Base-by-base conservation (phyloP, 1,140 invertebrate genomes). In the Drosophila willistoni region DNA sequence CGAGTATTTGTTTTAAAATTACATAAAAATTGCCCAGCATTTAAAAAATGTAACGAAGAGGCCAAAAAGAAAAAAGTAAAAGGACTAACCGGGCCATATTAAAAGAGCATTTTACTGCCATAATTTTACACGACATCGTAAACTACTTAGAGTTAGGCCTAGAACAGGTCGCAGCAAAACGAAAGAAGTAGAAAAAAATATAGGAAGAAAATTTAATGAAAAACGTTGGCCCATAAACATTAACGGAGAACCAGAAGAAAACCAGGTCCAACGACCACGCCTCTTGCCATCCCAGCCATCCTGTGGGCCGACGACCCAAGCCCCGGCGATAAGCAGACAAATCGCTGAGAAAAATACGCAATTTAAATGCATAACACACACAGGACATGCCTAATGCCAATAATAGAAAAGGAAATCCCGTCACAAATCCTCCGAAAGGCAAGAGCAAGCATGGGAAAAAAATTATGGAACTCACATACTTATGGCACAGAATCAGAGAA, bases 351-450 rank as follows among this genome's bases (percentile, higher is more conserved):
- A 91, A 91, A 91, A 91, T 91, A 91, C 90, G 90, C 90, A 91
- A 91, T 91, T 91, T 91, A 91, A 91, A 91, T 91, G 90, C 90
- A 91, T 91, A 91, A 91, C 90, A 91, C 90, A 91, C 90, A 91
- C 79, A 91, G 90, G 90, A 91, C 90, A 91, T 91, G 90, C 87
- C 90, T 91, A 91, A 91, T 91, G 90, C 90, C 90, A 91, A 91
- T 91, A 91, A 91, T 91, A 91, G 90, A 91, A 91, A 91, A 91
- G 90, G 90, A 91, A 91, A 91, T 91, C 90, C 90, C 85, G 81
- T 89, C 90, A 91, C 89, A 91, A 91, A 91, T 91, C 90, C 90
- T 89, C 79, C 73, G 71, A 89, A 51, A 79, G 77, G 73, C 70
- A 73, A 64, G 51, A 44, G 55, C 51, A 36, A 67, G 77, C 79